Percentiles rank a stretch among this genome's conserved stretches.
Conservation (phyloP, 2,888 invertebrate genomes). For the Melangyna quadrimaculata region DNA sequence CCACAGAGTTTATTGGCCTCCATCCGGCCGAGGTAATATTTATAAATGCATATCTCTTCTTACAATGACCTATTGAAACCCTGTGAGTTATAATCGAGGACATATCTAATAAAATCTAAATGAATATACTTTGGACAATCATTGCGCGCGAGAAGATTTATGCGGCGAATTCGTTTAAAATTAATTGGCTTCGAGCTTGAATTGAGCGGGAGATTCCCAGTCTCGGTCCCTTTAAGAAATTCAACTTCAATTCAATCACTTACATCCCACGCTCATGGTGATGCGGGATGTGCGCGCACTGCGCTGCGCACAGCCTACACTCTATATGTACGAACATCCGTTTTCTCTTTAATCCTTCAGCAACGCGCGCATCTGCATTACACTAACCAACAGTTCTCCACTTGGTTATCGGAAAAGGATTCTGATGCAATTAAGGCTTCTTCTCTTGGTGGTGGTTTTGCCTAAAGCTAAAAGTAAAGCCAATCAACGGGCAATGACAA, state of each 20-base stretch:
- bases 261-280: constrained; percentile 40
- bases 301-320: constrained; percentile 25
- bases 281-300: not conserved
- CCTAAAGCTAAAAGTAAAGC: not conserved
- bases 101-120: constrained; percentile 57
- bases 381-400: not conserved
- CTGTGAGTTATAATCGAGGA: constrained; percentile 41
- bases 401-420: constrained; percentile 43
- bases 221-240: not conserved
- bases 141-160: constrained; percentile 33
- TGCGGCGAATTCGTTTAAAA: constrained; percentile 33
- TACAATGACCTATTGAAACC: constrained; percentile 62
- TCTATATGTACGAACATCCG: not conserved
- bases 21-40: not conserved
- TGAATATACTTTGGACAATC: constrained; percentile 39
- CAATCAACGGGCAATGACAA: constrained; percentile 43
- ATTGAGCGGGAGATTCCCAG: not conserved
- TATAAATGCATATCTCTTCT: constrained; percentile 5
- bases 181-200: constrained; percentile 34
- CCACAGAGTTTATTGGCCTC: constrained; percentile 9
- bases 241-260: constrained; percentile 47
- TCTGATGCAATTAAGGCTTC: constrained; percentile 54
- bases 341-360: constrained; percentile 28
- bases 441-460: constrained; percentile 24
- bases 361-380: constrained; percentile 38